Evolutionary conservation across 2,113 vertebrate species (phyloP), one percentile per base, ranked within the genome.

Genomic region (Ceuthmochares aereus): DNA sequence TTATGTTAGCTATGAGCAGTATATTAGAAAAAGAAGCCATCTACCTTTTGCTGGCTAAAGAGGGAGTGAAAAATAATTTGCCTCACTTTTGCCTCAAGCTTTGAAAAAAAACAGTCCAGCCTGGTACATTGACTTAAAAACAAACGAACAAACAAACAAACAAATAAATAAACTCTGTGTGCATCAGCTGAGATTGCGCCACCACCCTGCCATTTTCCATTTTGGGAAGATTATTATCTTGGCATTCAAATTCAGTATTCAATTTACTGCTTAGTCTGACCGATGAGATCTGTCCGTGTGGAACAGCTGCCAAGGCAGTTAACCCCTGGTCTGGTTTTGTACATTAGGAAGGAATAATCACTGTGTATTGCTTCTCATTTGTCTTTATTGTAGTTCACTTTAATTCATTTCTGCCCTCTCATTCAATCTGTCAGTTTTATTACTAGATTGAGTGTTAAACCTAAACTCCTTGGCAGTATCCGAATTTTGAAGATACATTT

Each of bases 401-500:
- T 63, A 90, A 79, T 96, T 91, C 10, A 42, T 89, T 91, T 96
- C 43, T 76, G 54, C 91, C 64, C 32, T 73, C 36, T 91, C 36
- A 49, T 87, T 91, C 67, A 94, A 52, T 95, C 78, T 89, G 84
- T 76, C 81, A 43, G 8, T 79, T 95, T 82, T 87, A 96, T 95
- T 94, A 80, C 81, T 87, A 85, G 59, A 93, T 73, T 79, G 78
- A 91, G 83, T n/a, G 51, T 85, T 96, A 89, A 95, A 60, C 58
- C 49, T 92, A 89, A 96, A 25, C 25, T 94, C 15, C 62, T 91
- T 90, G 91, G 58, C 78, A 77, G 2, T 59, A 74, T 76, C n/a
- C 62, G 62, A 62, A 1, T 76, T 93, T 84, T 82, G 76, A 91
- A 91, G 45, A 62, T 85, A 69, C 15, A 9, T 75, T 85, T 95